phyloP scores from a whole-genome alignment of 2,797 vertebrate species.

The Squalus acanthias region DNA sequence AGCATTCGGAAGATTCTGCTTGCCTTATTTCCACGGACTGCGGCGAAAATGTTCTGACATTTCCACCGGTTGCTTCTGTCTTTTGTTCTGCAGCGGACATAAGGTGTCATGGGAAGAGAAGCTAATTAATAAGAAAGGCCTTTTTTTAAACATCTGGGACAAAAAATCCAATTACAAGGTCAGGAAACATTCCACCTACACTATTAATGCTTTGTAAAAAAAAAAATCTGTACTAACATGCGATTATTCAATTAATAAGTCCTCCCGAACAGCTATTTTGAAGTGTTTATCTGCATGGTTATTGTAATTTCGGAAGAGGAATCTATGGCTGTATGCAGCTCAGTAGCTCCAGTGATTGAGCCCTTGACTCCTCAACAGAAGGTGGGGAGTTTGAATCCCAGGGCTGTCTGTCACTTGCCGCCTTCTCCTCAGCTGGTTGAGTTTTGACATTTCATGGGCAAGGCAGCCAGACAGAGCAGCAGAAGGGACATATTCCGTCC shows the following conservation, averaged over 20 bases:
- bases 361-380: background rate
- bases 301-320: background rate
- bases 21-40: background rate
- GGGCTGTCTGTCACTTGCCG: background rate
- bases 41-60: background rate
- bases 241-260: conserved; percentile 10
- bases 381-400: background rate
- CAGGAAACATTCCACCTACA: background rate
- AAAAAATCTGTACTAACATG: background rate
- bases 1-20: no score
- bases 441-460: background rate
- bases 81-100: background rate
- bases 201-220: conserved; percentile 17
- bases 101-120: background rate
- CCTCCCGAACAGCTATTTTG: background rate
- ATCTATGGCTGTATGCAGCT: background rate
- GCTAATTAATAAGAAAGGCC: background rate
- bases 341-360: background rate
- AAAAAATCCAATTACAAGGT: conserved; percentile 19
- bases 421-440: background rate
- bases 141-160: background rate
- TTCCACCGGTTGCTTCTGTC: background rate
- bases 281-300: background rate
- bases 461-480: background rate
- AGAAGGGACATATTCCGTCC: background rate